Base-by-base conservation (phyloP, 2,113 vertebrate species). In the Dipodomys spectabilis region DNA sequence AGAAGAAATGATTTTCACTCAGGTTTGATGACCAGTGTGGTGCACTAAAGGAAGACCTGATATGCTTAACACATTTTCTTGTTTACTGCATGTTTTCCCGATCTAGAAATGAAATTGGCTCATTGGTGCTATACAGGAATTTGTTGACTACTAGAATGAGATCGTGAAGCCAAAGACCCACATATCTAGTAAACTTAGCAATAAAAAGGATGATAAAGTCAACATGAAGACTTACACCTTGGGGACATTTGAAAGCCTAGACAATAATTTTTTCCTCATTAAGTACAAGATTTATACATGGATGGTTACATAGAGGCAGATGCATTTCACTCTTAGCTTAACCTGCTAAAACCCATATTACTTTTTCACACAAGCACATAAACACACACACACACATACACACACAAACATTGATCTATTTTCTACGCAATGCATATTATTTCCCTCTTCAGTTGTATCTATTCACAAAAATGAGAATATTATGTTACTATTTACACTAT, bases 321-420 rank as follows among this genome's bases (percentile, higher is more conserved):
- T 35, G 44, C 4, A 20, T 18, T 86, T 80, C 68, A 79, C 39
- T 80, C 10, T 18, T 45, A 69, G 30, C 2, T 25, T 45, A 85
- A 10, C 18, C 49, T 53, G n/a, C 88, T 32, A 19, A 7, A 84
- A 64, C 8, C 12, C 39, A 90, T 44, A 7, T 0, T 82, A 7
- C 74, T 53, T 75, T 90, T 23, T 75, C 35, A 93, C 25, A 39
- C 11, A 67, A 20, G 3, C 9, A 65, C 23, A 35, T 0, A 28
- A 0, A 0, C 19, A 22, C 6, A 53, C 3, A 20, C 20, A 60
- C 7, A 39, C 1, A 45, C 9, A 69, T 5, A n/a, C 6, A 6
- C 8, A 20, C 1, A 22, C 5, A 35, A 4, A 64, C 6, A 64
- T 25, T 1, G 23, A 25, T 23, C 62, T 64, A 8, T 1, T 30